Base-by-base conservation (phyloP, 2,113 vertebrate genomes). In the Heterotis niloticus region DNA sequence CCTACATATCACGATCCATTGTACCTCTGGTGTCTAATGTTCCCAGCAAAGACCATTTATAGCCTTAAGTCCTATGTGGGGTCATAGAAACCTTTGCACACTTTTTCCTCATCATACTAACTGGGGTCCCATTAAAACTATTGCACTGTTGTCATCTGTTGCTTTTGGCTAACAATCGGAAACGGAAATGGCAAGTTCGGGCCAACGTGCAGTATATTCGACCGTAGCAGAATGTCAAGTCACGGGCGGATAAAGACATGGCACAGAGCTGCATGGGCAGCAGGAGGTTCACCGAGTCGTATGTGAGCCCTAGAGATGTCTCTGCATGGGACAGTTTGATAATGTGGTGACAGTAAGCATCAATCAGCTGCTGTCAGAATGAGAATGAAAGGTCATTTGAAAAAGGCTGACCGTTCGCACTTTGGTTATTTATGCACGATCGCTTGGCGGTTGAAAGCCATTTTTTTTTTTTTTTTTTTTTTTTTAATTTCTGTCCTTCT, bases 391-490 rank as follows among this genome's bases (percentile, higher is more conserved):
- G 28, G 28, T 64, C 74, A 64, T 76, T 64, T 44, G 23, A 9
- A 90, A 91, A 85, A 83, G 78, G 18, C 76, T 81, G 86, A 89
- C 90, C 91, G 89, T 86, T 88, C 28, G 20, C 28, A 18, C 54
- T 75, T 85, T 82, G 77, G 88, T 91, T 91, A 92, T 92, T 92
- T 91, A 92, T 92, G 90, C 89, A 85, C 89, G 91, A 92, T 92
- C 91, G 86, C 88, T 80, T 84, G 23, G 88, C 89, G 88, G 88
- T 92, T 87, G 85, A 78, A 81, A 81, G 87, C 86, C 79, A 91
- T 92, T 90, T 85, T 89, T 93, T 90, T 91, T 90, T 60, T 85
- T 90, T 91, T 93, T 91, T 91, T n/a, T n/a, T n/a, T n/a, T n/a
- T n/a, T n/a, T n/a, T n/a, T n/a, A 93, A 92, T 92, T 89, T 90